phyloP scores from a whole-genome alignment of 2,888 invertebrate species.

The Druceiella hillmani region DNA sequence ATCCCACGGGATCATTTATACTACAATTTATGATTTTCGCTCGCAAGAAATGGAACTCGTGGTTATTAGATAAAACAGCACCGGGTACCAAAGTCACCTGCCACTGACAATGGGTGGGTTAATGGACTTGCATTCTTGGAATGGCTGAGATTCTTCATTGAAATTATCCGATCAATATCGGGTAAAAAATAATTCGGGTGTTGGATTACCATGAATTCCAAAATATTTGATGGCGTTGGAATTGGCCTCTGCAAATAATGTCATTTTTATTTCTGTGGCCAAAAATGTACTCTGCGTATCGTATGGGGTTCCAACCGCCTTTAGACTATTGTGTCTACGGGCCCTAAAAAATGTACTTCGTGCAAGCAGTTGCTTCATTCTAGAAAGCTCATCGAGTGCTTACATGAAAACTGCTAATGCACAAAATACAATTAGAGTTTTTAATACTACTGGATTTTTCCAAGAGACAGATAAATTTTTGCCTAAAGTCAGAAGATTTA shows the following conservation, averaged over 20 bases:
- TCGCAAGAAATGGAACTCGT: constrained; percentile 11
- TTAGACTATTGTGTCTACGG: no score
- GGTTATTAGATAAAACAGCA: constrained; percentile 13
- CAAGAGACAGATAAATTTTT: no score
- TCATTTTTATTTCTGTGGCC: constrained; percentile 27
- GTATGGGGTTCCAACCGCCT: no score
- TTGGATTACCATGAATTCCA: constrained; percentile 4
- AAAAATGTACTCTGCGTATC: constrained; percentile 30
- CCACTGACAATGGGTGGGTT: constrained; percentile 3
- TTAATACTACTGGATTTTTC: no score
- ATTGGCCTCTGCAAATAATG: constrained; percentile 9
- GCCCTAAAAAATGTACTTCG: no score
- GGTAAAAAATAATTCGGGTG: constrained; percentile 1
- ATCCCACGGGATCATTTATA: constrained; percentile 16
- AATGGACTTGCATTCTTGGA: constrained; percentile 9
- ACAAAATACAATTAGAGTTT: no score
- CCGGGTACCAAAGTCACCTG: constrained; percentile 6
- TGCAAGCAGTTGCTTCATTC: no score
- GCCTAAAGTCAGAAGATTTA: no score
- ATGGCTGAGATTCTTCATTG: constrained; percentile 8
- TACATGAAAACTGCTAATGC: no score
- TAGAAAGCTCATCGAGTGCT: no score
- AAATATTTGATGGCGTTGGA: constrained; percentile 10
- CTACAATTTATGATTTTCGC: constrained; percentile 13
- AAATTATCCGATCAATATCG: constrained; percentile 1